A percentile compares a stretch with the other conserved stretches of the same genome.
These are phyloP conservation scores for Nematopogon swammerdamellus DNA, from an alignment of 2,888 invertebrate species.

Conservation along the genomic window DNA sequence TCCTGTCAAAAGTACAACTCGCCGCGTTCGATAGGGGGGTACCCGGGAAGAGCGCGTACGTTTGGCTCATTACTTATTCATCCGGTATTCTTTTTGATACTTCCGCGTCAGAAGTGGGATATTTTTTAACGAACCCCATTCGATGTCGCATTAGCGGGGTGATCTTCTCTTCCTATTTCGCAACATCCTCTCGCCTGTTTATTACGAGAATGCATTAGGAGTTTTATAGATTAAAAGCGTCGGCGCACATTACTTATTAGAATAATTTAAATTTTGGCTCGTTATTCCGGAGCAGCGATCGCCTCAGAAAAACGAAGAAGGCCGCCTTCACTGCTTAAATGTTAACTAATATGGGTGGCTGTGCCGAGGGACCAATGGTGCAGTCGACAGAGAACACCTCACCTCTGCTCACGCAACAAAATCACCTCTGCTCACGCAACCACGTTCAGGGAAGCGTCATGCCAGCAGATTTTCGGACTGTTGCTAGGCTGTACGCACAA, in stretches of 20 bases:
- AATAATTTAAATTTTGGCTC: no score
- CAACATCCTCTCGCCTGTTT: neutral
- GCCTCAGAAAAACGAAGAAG: no score
- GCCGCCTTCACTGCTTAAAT: no score
- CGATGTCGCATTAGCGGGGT: neutral
- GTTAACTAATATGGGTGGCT: no score
- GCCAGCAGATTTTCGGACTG: no score
- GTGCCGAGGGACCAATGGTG: no score
- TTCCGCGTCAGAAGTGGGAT: neutral
- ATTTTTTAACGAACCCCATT: neutral
- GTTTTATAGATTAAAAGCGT: neutral
- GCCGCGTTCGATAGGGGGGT: neutral
- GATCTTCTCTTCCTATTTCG: neutral
- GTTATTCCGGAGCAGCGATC: no score
- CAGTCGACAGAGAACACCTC: no score
- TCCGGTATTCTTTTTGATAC: slow-evolving; percentile 11
- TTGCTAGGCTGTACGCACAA: no score
- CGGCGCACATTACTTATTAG: neutral
- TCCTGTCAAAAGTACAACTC: neutral
- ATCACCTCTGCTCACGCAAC: no score
- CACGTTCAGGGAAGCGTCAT: no score
- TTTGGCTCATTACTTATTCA: slow-evolving; percentile 24
- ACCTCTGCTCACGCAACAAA: no score
- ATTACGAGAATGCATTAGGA: neutral
- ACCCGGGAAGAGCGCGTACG: neutral